Evolutionary conservation across 2,888 invertebrate genomes (phyloP).

Genomic region (Melieria picta): DNA sequence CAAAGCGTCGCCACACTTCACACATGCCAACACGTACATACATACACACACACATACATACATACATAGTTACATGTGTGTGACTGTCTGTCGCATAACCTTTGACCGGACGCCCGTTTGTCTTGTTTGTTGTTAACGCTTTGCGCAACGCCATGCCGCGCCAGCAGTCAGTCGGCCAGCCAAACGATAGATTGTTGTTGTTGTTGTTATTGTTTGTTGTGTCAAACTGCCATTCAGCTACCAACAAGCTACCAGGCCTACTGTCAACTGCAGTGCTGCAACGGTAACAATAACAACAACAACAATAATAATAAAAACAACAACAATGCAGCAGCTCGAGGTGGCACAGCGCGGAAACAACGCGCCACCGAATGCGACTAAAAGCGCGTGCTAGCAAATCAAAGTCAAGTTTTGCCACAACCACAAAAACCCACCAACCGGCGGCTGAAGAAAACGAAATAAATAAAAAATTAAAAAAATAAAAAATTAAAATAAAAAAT

Average conservation of each 20-base stretch:
- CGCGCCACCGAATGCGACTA: neutral
- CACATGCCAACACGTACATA: neutral
- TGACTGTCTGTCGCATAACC: conserved; percentile 20
- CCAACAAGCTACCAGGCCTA: conserved; percentile 9
- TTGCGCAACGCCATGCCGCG: too few relatives aligned
- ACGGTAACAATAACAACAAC: conserved; percentile 22
- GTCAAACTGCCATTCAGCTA: conserved; percentile 19
- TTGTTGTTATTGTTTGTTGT: conserved; percentile 10
- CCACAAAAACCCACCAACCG: conserved; percentile 14
- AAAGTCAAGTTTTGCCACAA: conserved; percentile 39
- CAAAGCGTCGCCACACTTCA: neutral
- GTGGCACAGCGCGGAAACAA: conserved; percentile 9
- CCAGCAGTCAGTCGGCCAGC: too few relatives aligned
- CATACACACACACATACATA: neutral
- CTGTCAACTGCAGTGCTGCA: neutral
- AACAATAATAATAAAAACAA: conserved; percentile 29
- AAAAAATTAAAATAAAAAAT: too few relatives aligned
- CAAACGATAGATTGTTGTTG: neutral
- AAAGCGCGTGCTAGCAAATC: conserved; percentile 37
- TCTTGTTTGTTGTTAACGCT: conserved; percentile 20
- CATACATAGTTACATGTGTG: neutral
- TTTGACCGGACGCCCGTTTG: conserved; percentile 31
- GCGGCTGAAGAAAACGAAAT: neutral
- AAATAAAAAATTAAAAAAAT: neutral
- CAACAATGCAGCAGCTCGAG: conserved; percentile 12